Evolutionary conservation across 2,888 invertebrate genomes (phyloP).

Genomic region (Cryptus armator): DNA sequence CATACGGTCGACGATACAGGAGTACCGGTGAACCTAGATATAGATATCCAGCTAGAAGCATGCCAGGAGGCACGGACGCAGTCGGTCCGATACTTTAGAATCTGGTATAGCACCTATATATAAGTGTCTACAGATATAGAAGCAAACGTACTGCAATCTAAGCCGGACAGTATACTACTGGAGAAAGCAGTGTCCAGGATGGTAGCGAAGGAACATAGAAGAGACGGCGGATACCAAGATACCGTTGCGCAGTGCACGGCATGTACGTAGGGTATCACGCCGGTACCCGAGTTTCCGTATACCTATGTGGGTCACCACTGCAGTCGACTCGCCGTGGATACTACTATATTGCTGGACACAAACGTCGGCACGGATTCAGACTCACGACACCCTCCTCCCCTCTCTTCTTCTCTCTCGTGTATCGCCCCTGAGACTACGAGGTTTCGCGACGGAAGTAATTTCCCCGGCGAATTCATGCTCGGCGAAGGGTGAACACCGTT

Average conservation of each 20-base stretch:
- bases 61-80: slow-evolving; percentile 51
- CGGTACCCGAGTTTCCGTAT: slow-evolving; percentile 1
- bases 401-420: slow-evolving; percentile 25
- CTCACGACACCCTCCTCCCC: slow-evolving; percentile 16
- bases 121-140: slow-evolving; percentile 45
- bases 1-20: slow-evolving; percentile 18
- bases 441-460: slow-evolving; percentile 66
- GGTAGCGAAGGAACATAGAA: slow-evolving; percentile 7
- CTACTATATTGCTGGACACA: slow-evolving; percentile 41
- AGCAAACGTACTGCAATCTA: slow-evolving; percentile 34
- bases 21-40: slow-evolving; percentile 30
- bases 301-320: slow-evolving; percentile 41
- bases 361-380: slow-evolving; percentile 40
- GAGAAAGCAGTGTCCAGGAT: slow-evolving; percentile 16
- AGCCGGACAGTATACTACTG: slow-evolving; percentile 6
- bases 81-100: slow-evolving; percentile 56
- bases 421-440: slow-evolving; percentile 56
- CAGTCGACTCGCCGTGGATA: not conserved
- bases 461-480: slow-evolving; percentile 68
- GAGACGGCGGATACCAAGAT: slow-evolving; percentile 14
- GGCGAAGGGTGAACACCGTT: slow-evolving; percentile 58
- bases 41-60: slow-evolving; percentile 45
- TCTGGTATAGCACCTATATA: slow-evolving; percentile 28
- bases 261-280: not conserved
- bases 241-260: slow-evolving; percentile 7